A percentile compares a stretch with the other conserved stretches of the same genome.
Evolutionary conservation across 2,888 invertebrate genomes (phyloP).

Genomic region (Balanococcus diminutus): DNA sequence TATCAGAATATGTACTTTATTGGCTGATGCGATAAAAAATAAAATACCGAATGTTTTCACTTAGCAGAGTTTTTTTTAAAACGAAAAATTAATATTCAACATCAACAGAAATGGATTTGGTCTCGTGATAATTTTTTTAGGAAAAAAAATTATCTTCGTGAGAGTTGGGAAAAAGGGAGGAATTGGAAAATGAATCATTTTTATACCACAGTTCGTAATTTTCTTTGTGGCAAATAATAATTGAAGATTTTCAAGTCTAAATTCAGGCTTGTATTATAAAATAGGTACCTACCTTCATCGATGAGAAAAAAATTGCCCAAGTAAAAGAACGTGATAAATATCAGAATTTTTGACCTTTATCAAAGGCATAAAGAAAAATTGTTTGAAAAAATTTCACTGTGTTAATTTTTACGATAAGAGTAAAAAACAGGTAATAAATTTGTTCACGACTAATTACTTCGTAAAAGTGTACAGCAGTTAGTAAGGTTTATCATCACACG

Average conservation of each 20-base stretch:
- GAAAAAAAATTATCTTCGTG: not conserved
- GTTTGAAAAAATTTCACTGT: not conserved
- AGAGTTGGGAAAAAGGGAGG: not conserved
- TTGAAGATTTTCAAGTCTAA: not conserved
- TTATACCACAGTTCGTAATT: not conserved
- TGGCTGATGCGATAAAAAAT: not conserved
- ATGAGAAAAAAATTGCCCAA: not conserved
- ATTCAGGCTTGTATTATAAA: not conserved
- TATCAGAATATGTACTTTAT: not conserved
- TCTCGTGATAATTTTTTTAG: not conserved
- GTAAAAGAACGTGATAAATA: not conserved
- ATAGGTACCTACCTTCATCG: not conserved
- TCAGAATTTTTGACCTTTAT: not conserved
- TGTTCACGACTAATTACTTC: constrained; percentile 1
- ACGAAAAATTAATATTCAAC: not conserved
- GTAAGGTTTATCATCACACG: constrained; percentile 26
- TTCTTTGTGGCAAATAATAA: not conserved
- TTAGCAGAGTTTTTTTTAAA: not conserved
- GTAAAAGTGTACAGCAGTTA: not conserved
- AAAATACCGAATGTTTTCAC: not conserved
- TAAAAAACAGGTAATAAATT: not conserved
- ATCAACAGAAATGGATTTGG: not conserved
- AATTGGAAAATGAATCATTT: not conserved
- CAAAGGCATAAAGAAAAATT: not conserved
- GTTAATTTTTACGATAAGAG: not conserved